phyloP scores from a whole-genome alignment of 2,888 invertebrate species.

The Oligia latruncula region DNA sequence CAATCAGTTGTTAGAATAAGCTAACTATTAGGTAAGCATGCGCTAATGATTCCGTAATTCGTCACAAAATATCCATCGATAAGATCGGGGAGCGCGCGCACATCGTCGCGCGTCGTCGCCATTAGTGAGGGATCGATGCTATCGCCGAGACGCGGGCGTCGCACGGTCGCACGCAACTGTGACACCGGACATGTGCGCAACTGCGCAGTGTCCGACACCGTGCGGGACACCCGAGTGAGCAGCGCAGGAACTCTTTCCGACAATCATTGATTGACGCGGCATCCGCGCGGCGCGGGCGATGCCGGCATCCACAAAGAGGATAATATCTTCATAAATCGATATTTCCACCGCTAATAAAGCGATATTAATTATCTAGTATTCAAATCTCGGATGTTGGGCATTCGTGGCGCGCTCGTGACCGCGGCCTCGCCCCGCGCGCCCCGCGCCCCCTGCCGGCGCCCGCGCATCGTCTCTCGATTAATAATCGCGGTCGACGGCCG shows the following conservation, averaged over 20 bases:
- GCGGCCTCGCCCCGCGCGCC: slow-evolving; percentile 59
- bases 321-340: slow-evolving; percentile 88
- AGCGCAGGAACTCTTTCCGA: slow-evolving; percentile 24
- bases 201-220: not conserved
- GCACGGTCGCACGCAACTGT: slow-evolving; percentile 17
- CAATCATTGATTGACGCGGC: slow-evolving; percentile 73
- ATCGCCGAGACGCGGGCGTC: slow-evolving; percentile 26
- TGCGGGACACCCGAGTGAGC: not conserved
- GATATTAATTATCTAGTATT: slow-evolving; percentile 90
- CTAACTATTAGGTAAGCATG: not conserved
- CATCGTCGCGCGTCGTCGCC: slow-evolving; percentile 24
- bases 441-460: slow-evolving; percentile 60
- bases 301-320: slow-evolving; percentile 82
- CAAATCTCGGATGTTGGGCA: slow-evolving; percentile 86
- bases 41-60: slow-evolving; percentile 51
- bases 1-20: not conserved
- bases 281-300: slow-evolving; percentile 56
- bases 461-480: slow-evolving; percentile 67
- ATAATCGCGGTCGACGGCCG: slow-evolving; percentile 73
- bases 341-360: slow-evolving; percentile 88
- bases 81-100: slow-evolving; percentile 39
- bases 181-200: slow-evolving; percentile 12
- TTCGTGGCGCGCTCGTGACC: slow-evolving; percentile 84
- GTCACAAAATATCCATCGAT: slow-evolving; percentile 52
- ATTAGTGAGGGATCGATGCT: slow-evolving; percentile 43